A percentile compares a stretch with the other conserved stretches of the same genome.
Evolutionary conservation across 1,140 invertebrate genomes (phyloP).

Genomic region (Heliconius congener): DNA sequence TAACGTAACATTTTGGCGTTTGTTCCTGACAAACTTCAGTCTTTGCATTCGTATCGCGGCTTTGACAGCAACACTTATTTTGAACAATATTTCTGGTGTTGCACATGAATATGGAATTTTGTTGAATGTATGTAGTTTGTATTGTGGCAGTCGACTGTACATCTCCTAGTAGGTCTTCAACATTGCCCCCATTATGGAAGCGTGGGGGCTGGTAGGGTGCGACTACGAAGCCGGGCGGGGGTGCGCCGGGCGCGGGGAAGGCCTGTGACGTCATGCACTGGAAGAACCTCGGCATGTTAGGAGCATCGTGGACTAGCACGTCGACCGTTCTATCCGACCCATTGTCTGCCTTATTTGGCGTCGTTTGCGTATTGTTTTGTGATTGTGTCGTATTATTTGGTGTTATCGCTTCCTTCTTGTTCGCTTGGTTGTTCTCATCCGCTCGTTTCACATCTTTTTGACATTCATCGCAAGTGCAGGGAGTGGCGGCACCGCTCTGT

Average conservation of each 20-base stretch:
- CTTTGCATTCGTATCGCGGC: conserved; percentile 51
- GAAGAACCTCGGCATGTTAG: conserved; percentile 69
- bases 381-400: conserved; percentile 45
- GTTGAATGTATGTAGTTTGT: conserved; percentile 71
- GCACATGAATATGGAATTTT: conserved; percentile 79
- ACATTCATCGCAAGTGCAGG: conserved; percentile 74
- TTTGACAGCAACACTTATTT: conserved; percentile 71
- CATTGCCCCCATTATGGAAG: conserved; percentile 76
- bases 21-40: conserved; percentile 48
- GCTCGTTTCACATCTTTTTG: conserved; percentile 54
- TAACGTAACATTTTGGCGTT: conserved; percentile 69
- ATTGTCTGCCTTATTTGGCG: conserved; percentile 48
- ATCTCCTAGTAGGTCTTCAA: conserved; percentile 75
- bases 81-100: conserved; percentile 75
- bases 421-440: conserved; percentile 35
- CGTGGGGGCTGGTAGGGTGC: conserved; percentile 62
- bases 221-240: no score
- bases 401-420: conserved; percentile 36
- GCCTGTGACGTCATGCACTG: conserved; percentile 66
- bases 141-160: conserved; percentile 66
- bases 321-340: conserved; percentile 64
- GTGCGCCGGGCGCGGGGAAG: conserved; percentile 46
- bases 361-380: conserved; percentile 47
- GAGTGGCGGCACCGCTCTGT: conserved; percentile 70
- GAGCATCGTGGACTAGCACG: conserved; percentile 69